These are phyloP conservation scores for Volucella inanis DNA, from an alignment of 2,888 invertebrate genomes.

Conservation along the genomic window DNA sequence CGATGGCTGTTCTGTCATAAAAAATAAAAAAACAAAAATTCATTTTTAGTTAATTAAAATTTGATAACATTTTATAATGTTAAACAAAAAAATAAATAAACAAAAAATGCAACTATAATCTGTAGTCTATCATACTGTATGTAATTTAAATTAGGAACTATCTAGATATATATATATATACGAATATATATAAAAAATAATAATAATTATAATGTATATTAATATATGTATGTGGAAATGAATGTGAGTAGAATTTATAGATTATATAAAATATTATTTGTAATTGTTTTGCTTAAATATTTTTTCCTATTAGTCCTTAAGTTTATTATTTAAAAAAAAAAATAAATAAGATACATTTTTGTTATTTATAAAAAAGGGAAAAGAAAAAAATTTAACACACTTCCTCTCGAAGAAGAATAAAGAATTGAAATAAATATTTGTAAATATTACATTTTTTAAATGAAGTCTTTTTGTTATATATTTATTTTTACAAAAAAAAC, in stretches of 20 bases:
- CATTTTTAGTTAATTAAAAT: constrained; percentile 9
- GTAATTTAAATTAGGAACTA: constrained; percentile 38
- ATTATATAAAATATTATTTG: constrained; percentile 54
- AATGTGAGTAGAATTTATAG: constrained; percentile 47
- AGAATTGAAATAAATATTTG: constrained; percentile 64
- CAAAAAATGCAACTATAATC: constrained; percentile 31
- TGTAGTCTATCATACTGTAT: constrained; percentile 32
- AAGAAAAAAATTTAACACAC: constrained; percentile 27
- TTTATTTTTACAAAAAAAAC: background rate
- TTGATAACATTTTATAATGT: constrained; percentile 25
- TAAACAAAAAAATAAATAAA: constrained; percentile 4
- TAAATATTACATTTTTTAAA: constrained; percentile 63
- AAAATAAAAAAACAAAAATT: constrained; percentile 26
- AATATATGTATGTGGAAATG: constrained; percentile 57
- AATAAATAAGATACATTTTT: constrained; percentile 57
- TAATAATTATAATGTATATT: constrained; percentile 29
- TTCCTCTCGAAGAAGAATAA: constrained; percentile 30
- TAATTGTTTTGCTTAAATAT: constrained; percentile 70
- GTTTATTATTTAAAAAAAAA: constrained; percentile 60
- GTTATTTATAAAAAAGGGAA: constrained; percentile 66
- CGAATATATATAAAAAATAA: constrained; percentile 5
- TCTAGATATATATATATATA: constrained; percentile 1
- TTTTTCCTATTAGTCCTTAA: constrained; percentile 72
- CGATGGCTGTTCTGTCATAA: constrained; percentile 84
- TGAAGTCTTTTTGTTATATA: constrained; percentile 11